These are phyloP conservation scores for Drosophila funebris DNA, from an alignment of 1,140 invertebrate species.

Conservation along the genomic window DNA sequence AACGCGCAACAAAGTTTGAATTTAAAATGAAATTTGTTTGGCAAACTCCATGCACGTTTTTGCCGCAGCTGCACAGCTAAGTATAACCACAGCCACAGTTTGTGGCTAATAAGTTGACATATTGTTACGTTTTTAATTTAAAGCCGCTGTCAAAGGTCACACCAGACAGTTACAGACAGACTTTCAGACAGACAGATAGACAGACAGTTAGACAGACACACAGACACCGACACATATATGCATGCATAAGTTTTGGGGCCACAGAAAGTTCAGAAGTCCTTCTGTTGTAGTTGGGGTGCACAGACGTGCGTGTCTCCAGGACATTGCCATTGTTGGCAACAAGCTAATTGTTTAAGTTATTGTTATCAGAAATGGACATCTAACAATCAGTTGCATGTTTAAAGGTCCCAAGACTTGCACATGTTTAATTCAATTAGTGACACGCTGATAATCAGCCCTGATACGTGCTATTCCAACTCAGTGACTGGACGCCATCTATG, in stretches of 20 bases:
- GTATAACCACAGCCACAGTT: conserved; percentile 30
- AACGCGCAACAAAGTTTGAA: conserved; percentile 49
- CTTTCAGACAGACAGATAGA: conserved; percentile 35
- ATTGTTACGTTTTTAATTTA: conserved; percentile 34
- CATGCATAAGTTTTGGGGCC: conserved; percentile 66
- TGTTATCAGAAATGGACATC: conserved; percentile 36
- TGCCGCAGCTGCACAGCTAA: background rate
- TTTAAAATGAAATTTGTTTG: conserved; percentile 72
- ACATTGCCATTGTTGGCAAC: conserved; percentile 50
- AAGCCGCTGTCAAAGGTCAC: conserved; percentile 57
- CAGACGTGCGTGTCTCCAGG: conserved; percentile 48
- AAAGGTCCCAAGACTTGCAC: conserved; percentile 45
- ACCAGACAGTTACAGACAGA: conserved; percentile 12
- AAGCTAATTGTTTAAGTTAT: conserved; percentile 64
- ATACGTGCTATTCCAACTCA: conserved; percentile 46
- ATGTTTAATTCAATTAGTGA: conserved; percentile 61
- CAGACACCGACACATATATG: conserved; percentile 49
- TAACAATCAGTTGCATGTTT: conserved; percentile 35
- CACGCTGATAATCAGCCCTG: conserved; percentile 48
- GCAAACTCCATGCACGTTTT: conserved; percentile 56
- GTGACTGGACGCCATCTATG: background rate
- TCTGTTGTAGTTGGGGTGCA: conserved; percentile 21
- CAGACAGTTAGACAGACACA: conserved; percentile 25
- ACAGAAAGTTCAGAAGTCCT: conserved; percentile 47
- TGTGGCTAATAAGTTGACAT: conserved; percentile 66